These are phyloP conservation scores for Chlorodrepanis virens DNA, from an alignment of 2,113 vertebrate species.

Conservation along the genomic window DNA sequence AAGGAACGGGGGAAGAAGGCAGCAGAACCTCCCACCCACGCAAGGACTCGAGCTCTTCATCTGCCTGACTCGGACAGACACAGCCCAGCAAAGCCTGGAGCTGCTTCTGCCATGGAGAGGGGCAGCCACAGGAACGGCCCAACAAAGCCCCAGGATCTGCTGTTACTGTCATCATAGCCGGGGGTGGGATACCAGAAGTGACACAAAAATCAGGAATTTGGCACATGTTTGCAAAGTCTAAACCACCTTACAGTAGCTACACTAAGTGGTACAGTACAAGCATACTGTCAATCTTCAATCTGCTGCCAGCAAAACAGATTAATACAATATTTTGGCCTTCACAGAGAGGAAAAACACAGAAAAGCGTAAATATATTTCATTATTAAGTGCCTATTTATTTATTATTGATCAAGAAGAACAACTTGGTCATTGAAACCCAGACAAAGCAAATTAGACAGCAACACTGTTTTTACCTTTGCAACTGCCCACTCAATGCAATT, in stretches of 20 bases:
- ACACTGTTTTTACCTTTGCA: not conserved
- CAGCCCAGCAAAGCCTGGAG: not conserved
- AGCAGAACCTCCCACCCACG: slow-evolving; percentile 32
- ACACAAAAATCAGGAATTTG: not conserved
- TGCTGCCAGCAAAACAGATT: slow-evolving; percentile 38
- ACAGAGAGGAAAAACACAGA: not conserved
- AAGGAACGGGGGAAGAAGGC: not conserved
- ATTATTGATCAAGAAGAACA: slow-evolving; percentile 6
- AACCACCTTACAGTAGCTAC: not conserved
- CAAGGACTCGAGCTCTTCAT: slow-evolving; percentile 29
- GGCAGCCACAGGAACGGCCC: not conserved
- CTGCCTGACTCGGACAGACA: not conserved
- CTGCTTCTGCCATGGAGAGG: not conserved
- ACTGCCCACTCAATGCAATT: slow-evolving; percentile 1
- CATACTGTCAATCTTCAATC: not conserved
- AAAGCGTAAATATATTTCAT: slow-evolving; percentile 11
- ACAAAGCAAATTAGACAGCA: not conserved
- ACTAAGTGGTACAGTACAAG: not conserved
- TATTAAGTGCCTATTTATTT: slow-evolving; percentile 33
- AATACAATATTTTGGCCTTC: slow-evolving; percentile 38
- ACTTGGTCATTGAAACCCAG: not conserved
- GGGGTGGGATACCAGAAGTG: not conserved
- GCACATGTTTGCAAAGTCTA: not conserved
- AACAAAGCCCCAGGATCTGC: not conserved
- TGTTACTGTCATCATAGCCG: not conserved